Base-by-base conservation (phyloP, 2,888 invertebrate species). In the Heliconius cydno region DNA sequence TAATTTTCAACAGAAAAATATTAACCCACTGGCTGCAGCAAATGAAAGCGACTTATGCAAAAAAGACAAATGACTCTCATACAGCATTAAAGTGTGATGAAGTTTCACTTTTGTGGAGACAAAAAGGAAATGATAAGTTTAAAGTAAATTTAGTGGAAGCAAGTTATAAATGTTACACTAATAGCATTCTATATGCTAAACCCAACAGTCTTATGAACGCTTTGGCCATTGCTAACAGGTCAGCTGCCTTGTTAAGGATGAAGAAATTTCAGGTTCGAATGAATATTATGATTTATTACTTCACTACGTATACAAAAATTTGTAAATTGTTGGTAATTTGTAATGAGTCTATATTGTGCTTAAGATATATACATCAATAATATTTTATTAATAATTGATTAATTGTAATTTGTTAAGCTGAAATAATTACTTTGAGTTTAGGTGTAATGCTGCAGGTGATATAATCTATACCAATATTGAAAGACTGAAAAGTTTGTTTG, bases 211-310 rank as follows among this genome's bases (percentile, higher is more conserved):
- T 95, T 19, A 96, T 96, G 89, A 96, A 96, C 84, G 92, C 96
- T 1, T 87, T 97, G 73, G 97, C 97, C 0, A 90, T 96, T 77
- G 97, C 96, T 0, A 97, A 97, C 85, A 94, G 97, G 87, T 97
- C 97, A 19, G 97, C 97, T 28, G 95, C 96, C 13, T 92, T 96
- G 70, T 94, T 96, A 85, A 94, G 96, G 84, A 87, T 96, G 87
- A 94, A 95, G 79, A 93, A 94, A 85, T 97, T 94, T 89, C 87
- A 96, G 93, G 97, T 96, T 89, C 86, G 28, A 60, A 30, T 46
- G 0, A 65, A 65, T 63, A 15, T 25, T 41, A 3, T 0, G 25
- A 19, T 25, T 38, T 25, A 19, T 75, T 65, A 10, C 3, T 63
- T 63, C 25, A 9, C 38, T 38, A n/a, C 38, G 3, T 46, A 28